phyloP scores from a whole-genome alignment of 2,797 vertebrate species.

The Tokudaia tokunoshimensis region DNA sequence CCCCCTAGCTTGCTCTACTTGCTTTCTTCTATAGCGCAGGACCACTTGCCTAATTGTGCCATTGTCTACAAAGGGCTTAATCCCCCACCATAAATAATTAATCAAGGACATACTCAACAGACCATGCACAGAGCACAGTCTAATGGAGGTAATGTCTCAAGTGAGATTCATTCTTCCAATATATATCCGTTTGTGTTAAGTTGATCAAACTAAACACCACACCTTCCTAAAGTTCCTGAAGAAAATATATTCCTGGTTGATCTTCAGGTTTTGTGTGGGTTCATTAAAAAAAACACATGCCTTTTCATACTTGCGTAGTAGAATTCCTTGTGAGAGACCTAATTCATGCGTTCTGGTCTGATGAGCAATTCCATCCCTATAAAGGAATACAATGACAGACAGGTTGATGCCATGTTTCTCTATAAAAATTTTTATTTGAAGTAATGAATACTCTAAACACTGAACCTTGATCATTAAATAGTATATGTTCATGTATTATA shows the following conservation, averaged over 20 bases:
- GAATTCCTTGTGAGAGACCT: not conserved
- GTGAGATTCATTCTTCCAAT: not conserved
- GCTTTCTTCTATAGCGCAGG: not conserved
- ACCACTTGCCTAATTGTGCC: too few species aligned
- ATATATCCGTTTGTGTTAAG: not conserved
- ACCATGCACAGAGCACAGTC: too few species aligned
- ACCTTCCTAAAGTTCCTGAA: not conserved
- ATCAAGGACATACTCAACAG: not conserved
- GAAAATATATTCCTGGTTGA: not conserved
- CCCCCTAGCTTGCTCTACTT: not conserved
- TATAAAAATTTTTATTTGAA: not conserved
- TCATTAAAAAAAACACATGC: not conserved
- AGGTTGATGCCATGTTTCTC: not conserved
- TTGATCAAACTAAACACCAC: not conserved
- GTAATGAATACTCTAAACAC: not conserved
- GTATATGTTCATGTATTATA: not conserved
- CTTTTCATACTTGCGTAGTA: not conserved
- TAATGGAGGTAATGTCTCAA: too few species aligned
- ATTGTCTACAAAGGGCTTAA: not conserved
- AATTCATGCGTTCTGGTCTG: not conserved
- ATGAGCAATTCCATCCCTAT: not conserved
- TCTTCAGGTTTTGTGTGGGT: not conserved
- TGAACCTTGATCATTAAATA: not conserved
- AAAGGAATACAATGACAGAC: not conserved
- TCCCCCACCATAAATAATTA: not conserved